Evolutionary conservation across 1,140 invertebrate genomes (phyloP).

Genomic region (Nasonia vitripennis): DNA sequence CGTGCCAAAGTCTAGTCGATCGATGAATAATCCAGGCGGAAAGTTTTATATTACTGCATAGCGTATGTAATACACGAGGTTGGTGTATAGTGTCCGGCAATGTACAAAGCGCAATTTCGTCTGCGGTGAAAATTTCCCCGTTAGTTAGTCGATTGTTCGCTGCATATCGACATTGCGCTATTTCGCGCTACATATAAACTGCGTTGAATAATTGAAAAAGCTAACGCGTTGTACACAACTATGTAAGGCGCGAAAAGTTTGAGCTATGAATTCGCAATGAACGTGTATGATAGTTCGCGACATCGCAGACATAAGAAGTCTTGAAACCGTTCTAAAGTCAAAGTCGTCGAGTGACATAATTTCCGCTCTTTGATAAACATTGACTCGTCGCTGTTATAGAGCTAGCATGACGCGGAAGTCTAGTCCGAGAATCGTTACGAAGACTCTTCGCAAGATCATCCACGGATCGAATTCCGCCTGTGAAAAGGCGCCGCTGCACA

Average conservation of each 20-base stretch:
- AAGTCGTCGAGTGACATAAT: neutral
- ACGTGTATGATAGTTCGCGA: no score
- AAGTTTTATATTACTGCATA: constrained; percentile 5
- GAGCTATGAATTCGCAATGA: neutral
- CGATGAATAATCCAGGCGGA: constrained; percentile 1
- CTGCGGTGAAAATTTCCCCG: neutral
- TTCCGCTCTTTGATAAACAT: neutral
- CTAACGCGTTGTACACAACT: no score
- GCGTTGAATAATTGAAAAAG: no score
- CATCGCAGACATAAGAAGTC: neutral
- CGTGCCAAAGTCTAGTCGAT: neutral
- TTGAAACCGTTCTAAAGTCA: neutral
- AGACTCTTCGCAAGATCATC: neutral
- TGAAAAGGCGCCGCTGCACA: neutral
- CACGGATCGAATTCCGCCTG: neutral
- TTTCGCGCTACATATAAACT: no score
- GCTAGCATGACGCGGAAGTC: neutral
- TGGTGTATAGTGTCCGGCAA: neutral
- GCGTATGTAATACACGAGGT: neutral
- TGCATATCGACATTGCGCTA: neutral
- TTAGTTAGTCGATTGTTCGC: neutral
- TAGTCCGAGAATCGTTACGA: neutral
- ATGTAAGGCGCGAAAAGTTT: neutral
- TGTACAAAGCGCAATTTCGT: neutral
- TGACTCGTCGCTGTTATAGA: neutral